Conservation (phyloP, 2,888 invertebrate genomes). For the Drosophila vallismaia region DNA sequence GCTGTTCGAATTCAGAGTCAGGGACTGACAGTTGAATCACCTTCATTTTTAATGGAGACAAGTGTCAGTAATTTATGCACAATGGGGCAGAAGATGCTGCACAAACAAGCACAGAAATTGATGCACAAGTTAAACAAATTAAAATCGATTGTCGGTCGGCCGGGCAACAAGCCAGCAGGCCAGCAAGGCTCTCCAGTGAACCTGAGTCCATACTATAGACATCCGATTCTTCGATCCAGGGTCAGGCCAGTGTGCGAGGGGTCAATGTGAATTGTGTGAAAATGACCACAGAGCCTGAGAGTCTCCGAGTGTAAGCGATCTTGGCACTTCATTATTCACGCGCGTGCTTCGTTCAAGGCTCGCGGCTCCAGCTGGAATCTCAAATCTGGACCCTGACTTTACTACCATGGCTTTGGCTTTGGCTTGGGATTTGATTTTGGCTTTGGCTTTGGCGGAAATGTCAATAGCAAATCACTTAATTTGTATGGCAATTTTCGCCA, state of each 20-base stretch:
- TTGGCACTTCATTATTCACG: slow-evolving; percentile 80
- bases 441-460: slow-evolving; percentile 63
- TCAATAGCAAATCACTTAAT: slow-evolving; percentile 81
- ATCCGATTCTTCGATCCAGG: slow-evolving; percentile 59
- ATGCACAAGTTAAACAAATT: slow-evolving; percentile 79
- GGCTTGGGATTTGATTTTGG: slow-evolving; percentile 10
- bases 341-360: slow-evolving; percentile 74
- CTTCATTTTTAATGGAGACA: slow-evolving; percentile 80
- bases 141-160: slow-evolving; percentile 75
- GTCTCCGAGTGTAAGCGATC: slow-evolving; percentile 69
- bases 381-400: slow-evolving; percentile 12
- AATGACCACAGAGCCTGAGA: slow-evolving; percentile 54
- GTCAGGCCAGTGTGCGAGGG: slow-evolving; percentile 69
- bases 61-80: slow-evolving; percentile 80
- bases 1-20: slow-evolving; percentile 45
- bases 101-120: slow-evolving; percentile 72
- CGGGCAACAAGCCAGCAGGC: slow-evolving; percentile 7
- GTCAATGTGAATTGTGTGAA: slow-evolving; percentile 77
- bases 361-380: slow-evolving; percentile 33
- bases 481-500: slow-evolving; percentile 75
- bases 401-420: slow-evolving; percentile 6
- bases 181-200: not conserved
- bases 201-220: not conserved
- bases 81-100: slow-evolving; percentile 47
- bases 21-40: slow-evolving; percentile 75